A percentile compares a stretch with the other conserved stretches of the same genome.
Evolutionary conservation across 2,888 invertebrate genomes (phyloP).

Genomic region (Sarcophaga carnaria): DNA sequence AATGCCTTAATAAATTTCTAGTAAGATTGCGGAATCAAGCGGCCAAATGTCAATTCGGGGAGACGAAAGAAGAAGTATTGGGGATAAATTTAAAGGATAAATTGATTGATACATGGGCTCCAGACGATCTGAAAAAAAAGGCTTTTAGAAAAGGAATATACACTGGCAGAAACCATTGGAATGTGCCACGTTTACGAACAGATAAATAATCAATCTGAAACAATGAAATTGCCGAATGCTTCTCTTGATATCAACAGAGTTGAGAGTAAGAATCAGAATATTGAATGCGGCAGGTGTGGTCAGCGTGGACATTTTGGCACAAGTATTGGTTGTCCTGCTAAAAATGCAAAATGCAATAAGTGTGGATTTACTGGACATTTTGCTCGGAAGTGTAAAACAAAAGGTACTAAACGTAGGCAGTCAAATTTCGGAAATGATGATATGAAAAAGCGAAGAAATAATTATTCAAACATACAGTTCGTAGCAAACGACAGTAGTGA

Average conservation of each 20-base stretch:
- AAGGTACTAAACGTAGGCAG: constrained; percentile 40
- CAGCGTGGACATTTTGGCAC: neutral
- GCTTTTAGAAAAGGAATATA: constrained; percentile 56
- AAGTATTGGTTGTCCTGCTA: constrained; percentile 26
- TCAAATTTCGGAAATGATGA: constrained; percentile 12
- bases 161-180: constrained; percentile 7
- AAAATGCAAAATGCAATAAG: constrained; percentile 53
- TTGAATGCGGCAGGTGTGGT: constrained; percentile 45
- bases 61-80: constrained; percentile 56
- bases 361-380: constrained; percentile 58
- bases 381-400: constrained; percentile 29
- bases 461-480: constrained; percentile 42
- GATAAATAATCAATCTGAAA: constrained; percentile 46
- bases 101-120: constrained; percentile 58
- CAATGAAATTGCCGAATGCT: constrained; percentile 16
- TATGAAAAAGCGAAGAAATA: constrained; percentile 9
- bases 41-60: constrained; percentile 3
- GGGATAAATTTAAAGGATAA: constrained; percentile 52
- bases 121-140: constrained; percentile 58
- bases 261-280: constrained; percentile 19
- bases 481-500: constrained; percentile 26
- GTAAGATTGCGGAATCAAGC: constrained; percentile 68
- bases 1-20: constrained; percentile 75
- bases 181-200: constrained; percentile 60
- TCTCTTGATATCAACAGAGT: constrained; percentile 32